These are phyloP conservation scores for Oenanthe oenanthe DNA, from an alignment of 2,113 vertebrate genomes.

Conservation along the genomic window DNA sequence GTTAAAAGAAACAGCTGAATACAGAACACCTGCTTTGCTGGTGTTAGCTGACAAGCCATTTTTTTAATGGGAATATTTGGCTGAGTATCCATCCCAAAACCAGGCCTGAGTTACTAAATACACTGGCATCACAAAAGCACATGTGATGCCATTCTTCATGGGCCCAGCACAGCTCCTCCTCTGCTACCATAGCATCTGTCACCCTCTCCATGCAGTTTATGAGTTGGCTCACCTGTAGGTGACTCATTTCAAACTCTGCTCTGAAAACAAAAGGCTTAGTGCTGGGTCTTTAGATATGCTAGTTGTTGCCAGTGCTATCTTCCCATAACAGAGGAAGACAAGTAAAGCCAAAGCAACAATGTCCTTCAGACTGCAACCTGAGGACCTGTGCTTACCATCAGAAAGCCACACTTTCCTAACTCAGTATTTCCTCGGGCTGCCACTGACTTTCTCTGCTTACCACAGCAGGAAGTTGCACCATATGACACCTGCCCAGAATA, in stretches of 20 bases:
- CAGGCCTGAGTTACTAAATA: background rate
- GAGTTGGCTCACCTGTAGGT: background rate
- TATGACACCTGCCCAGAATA: slow-evolving; percentile 28
- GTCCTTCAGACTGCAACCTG: background rate
- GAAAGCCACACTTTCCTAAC: slow-evolving; percentile 6
- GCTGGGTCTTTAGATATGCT: background rate
- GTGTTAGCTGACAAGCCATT: background rate
- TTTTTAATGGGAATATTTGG: background rate
- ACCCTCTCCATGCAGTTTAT: background rate
- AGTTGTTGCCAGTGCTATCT: background rate
- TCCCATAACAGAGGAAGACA: background rate
- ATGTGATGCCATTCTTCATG: background rate
- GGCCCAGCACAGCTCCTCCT: background rate
- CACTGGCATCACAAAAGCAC: background rate
- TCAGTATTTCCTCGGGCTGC: background rate
- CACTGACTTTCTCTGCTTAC: slow-evolving; percentile 15
- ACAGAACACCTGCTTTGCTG: background rate
- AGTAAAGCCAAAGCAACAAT: background rate
- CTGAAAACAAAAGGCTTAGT: background rate
- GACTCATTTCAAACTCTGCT: background rate
- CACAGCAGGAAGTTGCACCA: background rate
- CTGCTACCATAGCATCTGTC: background rate
- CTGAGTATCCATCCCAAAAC: background rate
- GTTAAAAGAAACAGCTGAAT: background rate
- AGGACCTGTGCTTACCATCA: background rate